These are phyloP conservation scores for Panulirus ornatus DNA, from an alignment of 1,140 invertebrate species.

Conservation along the genomic window DNA sequence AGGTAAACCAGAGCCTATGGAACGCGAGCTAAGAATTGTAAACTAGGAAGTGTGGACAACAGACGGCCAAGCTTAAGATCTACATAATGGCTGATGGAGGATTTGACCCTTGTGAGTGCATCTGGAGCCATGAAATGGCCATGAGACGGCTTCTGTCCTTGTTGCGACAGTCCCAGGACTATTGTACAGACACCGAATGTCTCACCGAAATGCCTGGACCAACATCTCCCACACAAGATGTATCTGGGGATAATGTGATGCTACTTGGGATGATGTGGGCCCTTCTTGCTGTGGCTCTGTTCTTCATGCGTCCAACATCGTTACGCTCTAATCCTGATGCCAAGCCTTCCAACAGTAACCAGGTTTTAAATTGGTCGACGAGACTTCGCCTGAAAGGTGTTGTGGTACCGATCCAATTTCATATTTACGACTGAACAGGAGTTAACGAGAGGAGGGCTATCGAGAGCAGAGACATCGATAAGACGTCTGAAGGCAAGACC, in stretches of 20 bases:
- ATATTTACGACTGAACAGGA: too few relatives aligned
- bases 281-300: constrained; percentile 80
- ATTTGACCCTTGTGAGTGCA: constrained; percentile 91
- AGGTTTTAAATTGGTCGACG: too few relatives aligned
- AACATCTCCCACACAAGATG: constrained; percentile 74
- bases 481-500: too few relatives aligned
- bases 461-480: too few relatives aligned
- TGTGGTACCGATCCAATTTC: too few relatives aligned
- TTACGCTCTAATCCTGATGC: constrained; percentile 76
- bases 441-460: too few relatives aligned
- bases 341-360: constrained; percentile 77
- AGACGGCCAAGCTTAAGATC: too few relatives aligned
- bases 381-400: too few relatives aligned
- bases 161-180: constrained; percentile 90
- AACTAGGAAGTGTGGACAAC: too few relatives aligned
- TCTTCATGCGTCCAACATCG: constrained; percentile 80
- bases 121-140: constrained; percentile 91
- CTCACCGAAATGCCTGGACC: constrained; percentile 82
- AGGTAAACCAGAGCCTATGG: too few relatives aligned
- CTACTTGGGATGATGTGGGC: constrained; percentile 80
- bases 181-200: constrained; percentile 92
- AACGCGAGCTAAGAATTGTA: too few relatives aligned
- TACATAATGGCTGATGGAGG: constrained; percentile 83
- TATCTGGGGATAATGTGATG: constrained; percentile 78
- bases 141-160: constrained; percentile 92